Conservation (phyloP, 2,113 vertebrate species). For the Laticauda colubrina region DNA sequence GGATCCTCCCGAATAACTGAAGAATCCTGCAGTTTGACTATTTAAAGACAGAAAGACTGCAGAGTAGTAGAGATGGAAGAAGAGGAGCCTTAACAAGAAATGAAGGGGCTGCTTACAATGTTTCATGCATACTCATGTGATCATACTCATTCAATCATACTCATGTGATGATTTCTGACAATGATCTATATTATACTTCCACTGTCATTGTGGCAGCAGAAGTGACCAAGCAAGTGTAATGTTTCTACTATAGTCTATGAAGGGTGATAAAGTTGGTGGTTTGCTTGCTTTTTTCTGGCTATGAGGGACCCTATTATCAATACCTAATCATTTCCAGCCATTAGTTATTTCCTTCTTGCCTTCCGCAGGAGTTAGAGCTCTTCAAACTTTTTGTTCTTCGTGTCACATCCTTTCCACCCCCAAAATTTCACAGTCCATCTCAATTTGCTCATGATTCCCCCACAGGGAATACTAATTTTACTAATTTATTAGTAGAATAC, state of each 20-base stretch:
- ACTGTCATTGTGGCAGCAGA: not conserved
- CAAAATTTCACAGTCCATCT: not conserved
- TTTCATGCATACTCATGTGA: no score
- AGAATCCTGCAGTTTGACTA: not conserved
- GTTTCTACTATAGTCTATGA: not conserved
- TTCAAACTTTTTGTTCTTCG: not conserved
- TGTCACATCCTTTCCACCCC: not conserved
- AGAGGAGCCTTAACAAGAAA: not conserved
- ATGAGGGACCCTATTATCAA: not conserved
- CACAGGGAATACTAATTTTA: not conserved
- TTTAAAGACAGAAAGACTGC: not conserved
- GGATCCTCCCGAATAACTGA: not conserved
- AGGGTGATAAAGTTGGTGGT: not conserved
- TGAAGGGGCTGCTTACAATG: not conserved
- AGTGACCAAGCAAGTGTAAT: not conserved
- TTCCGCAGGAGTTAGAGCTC: not conserved
- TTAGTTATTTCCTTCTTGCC: not conserved
- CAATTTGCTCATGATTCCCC: not conserved
- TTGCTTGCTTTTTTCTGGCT: not conserved
- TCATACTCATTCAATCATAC: no score
- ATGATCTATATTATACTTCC: not conserved
- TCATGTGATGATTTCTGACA: not conserved
- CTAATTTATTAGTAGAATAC: no score
- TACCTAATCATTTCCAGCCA: not conserved
- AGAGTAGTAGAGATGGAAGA: not conserved